These are phyloP conservation scores for Lagopus muta DNA, from an alignment of 2,113 vertebrate species.

Conservation along the genomic window DNA sequence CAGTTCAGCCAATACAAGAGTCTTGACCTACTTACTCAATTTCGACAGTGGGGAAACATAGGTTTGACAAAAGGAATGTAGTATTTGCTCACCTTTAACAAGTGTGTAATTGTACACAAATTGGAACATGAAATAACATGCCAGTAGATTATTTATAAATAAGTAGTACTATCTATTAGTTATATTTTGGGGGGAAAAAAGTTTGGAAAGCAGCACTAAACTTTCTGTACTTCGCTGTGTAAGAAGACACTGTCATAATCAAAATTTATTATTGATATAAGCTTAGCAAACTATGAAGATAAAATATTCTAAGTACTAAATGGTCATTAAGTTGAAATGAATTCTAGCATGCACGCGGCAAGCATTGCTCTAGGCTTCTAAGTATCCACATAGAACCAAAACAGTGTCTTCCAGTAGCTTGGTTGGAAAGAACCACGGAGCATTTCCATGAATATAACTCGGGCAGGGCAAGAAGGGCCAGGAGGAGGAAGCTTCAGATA, in stretches of 20 bases:
- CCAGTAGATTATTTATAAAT: not conserved
- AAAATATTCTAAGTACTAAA: not conserved
- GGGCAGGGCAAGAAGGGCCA: not conserved
- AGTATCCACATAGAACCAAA: not conserved
- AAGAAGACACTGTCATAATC: not conserved
- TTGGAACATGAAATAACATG: not conserved
- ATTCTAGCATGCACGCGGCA: not conserved
- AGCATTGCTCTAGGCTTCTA: not conserved
- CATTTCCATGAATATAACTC: not conserved
- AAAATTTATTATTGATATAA: not conserved
- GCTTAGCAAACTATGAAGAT: not conserved
- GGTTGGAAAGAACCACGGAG: not conserved
- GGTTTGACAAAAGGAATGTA: not conserved
- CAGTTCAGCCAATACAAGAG: not conserved
- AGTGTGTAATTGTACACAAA: not conserved
- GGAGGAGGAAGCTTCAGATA: not conserved
- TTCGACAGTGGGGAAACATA: not conserved
- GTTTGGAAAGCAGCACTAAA: not conserved
- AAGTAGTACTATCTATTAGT: not conserved
- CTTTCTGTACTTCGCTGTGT: not conserved
- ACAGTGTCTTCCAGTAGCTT: not conserved
- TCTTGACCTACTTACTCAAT: not conserved
- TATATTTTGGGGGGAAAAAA: not conserved
- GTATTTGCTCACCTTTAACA: not conserved
- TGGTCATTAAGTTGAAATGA: not conserved